Conservation (phyloP, 2,888 invertebrate genomes). For the Nephrotoma guestfalica region DNA sequence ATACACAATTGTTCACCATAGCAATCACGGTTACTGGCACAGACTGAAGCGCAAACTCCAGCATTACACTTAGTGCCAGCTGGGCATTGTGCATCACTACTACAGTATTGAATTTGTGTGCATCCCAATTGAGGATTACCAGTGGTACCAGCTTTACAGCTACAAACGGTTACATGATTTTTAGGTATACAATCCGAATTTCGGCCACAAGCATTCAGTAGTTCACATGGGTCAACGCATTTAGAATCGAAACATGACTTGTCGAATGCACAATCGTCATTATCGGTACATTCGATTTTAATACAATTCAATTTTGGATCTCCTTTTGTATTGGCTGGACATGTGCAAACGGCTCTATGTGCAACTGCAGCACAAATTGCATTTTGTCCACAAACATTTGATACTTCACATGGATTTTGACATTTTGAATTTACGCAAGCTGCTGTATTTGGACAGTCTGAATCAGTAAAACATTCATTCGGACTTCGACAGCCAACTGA, state of each 20-base stretch:
- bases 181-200: constrained; percentile 60
- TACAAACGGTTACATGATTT: constrained; percentile 69
- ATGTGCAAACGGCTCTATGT: constrained; percentile 59
- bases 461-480: constrained; percentile 65
- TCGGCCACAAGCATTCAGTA: constrained; percentile 69
- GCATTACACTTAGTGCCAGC: constrained; percentile 71
- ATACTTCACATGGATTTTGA: constrained; percentile 57
- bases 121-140: constrained; percentile 80
- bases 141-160: constrained; percentile 70
- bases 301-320: constrained; percentile 59
- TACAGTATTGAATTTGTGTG: constrained; percentile 68
- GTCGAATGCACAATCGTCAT: constrained; percentile 54
- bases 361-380: constrained; percentile 56
- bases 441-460: constrained; percentile 64
- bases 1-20: constrained; percentile 75
- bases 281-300: constrained; percentile 61
- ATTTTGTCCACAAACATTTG: constrained; percentile 53
- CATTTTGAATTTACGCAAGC: constrained; percentile 62
- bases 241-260: constrained; percentile 65
- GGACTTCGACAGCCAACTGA: constrained; percentile 63
- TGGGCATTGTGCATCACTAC: constrained; percentile 64
- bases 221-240: constrained; percentile 67
- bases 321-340: constrained; percentile 58
- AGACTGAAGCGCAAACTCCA: constrained; percentile 63
- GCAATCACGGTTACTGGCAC: constrained; percentile 69